These are phyloP conservation scores for Gobius niger DNA, from an alignment of 2,113 vertebrate species.

Conservation along the genomic window DNA sequence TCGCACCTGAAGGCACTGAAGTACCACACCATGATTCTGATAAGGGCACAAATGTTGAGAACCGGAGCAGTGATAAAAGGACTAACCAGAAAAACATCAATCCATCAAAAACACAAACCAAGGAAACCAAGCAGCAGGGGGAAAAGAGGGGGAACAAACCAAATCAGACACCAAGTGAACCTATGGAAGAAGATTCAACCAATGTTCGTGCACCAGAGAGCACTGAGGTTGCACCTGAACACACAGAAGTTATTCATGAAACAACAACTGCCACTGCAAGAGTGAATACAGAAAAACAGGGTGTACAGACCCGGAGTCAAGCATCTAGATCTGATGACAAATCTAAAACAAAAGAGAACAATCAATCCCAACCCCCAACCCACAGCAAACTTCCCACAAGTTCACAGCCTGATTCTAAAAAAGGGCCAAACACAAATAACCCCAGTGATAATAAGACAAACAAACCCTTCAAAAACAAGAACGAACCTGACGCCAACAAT, in stretches of 20 bases:
- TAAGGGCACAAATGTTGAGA: not conserved
- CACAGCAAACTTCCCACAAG: not conserved
- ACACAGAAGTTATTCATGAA: not conserved
- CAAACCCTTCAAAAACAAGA: not conserved
- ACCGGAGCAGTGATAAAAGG: not conserved
- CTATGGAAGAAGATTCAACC: not conserved
- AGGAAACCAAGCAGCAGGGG: constrained; percentile 19
- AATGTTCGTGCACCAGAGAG: not conserved
- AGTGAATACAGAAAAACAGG: not conserved
- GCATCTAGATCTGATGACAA: too few relatives aligned
- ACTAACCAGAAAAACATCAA: constrained; percentile 11
- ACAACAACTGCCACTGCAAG: not conserved
- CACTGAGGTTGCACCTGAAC: not conserved
- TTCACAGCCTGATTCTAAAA: not conserved
- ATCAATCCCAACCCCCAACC: not conserved
- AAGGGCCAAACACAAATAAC: not conserved
- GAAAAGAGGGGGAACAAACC: constrained; percentile 1
- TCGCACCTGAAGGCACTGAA: not conserved
- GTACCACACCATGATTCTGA: constrained; percentile 13
- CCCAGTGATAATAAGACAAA: not conserved
- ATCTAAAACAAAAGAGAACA: not conserved
- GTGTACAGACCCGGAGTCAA: not conserved
- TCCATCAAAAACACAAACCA: constrained; percentile 16
- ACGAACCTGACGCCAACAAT: not conserved
- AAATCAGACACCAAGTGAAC: not conserved